A percentile compares a stretch with the other conserved stretches of the same genome.
phyloP scores from a whole-genome alignment of 2,888 invertebrate genomes.

The Lumbricus terrestris region DNA sequence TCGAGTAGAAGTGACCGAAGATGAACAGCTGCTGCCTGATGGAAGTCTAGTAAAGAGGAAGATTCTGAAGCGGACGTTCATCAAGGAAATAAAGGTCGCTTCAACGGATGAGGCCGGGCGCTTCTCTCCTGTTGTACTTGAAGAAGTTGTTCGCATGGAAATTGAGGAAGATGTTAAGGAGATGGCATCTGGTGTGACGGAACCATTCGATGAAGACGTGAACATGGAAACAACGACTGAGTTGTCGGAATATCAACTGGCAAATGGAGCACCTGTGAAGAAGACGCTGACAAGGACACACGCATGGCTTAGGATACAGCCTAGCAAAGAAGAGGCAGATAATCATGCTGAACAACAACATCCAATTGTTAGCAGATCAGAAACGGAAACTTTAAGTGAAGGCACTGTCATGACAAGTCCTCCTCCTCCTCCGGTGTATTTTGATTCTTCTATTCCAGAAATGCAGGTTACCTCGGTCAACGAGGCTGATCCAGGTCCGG shows the following conservation, averaged over 20 bases:
- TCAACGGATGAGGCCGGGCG: not conserved
- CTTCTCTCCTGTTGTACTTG: not conserved
- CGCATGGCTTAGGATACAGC: not conserved
- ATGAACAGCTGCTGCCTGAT: conserved; percentile 41
- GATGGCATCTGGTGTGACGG: conserved; percentile 29
- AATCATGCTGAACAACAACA: not conserved
- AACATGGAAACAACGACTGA: not conserved
- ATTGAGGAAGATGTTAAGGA: conserved; percentile 19
- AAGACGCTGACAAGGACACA: not conserved
- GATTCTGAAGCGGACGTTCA: conserved; percentile 46
- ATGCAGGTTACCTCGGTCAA: not conserved
- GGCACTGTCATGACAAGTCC: too few species aligned
- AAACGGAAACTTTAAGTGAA: not conserved
- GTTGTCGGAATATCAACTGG: conserved; percentile 27
- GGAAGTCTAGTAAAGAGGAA: conserved; percentile 61
- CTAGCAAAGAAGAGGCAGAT: not conserved
- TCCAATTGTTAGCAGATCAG: not conserved
- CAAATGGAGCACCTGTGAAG: conserved; percentile 30
- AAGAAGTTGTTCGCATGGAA: conserved; percentile 24
- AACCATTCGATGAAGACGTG: conserved; percentile 31
- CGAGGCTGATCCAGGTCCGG: not conserved
- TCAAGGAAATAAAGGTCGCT: not conserved
- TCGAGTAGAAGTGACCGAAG: not conserved
- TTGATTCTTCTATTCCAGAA: not conserved
- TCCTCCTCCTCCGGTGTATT: too few species aligned